A percentile compares a stretch with the other conserved stretches of the same genome.
These are phyloP conservation scores for Mythimna lalbum DNA, from an alignment of 2,888 invertebrate genomes.

Conservation along the genomic window DNA sequence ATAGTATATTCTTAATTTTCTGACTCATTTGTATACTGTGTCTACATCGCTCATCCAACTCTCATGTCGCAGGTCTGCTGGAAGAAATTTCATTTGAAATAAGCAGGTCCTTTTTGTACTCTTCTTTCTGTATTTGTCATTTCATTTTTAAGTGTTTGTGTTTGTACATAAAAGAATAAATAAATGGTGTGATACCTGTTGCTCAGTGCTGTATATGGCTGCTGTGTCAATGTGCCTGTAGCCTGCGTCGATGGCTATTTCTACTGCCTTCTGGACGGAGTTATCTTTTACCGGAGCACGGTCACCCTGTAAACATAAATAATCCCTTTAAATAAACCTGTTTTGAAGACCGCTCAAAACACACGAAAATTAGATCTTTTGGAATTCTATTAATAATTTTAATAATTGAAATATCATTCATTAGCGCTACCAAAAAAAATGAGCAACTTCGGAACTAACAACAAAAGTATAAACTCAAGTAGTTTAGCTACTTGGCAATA, in stretches of 20 bases:
- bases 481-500: slow-evolving; percentile 33
- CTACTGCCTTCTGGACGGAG: slow-evolving; percentile 86
- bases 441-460: not conserved
- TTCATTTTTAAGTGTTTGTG: too few relatives aligned
- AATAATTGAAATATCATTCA: too few relatives aligned
- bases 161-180: too few relatives aligned
- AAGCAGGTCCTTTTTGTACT: too few relatives aligned
- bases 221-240: slow-evolving; percentile 93
- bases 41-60: too few relatives aligned
- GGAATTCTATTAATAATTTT: too few relatives aligned
- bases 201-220: slow-evolving; percentile 89
- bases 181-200: slow-evolving; percentile 79
- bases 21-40: too few relatives aligned
- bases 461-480: not conserved
- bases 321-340: not conserved
- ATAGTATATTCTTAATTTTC: too few relatives aligned
- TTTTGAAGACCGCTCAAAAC: not conserved
- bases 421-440: not conserved
- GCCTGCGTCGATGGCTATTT: slow-evolving; percentile 91
- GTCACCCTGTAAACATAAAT: slow-evolving; percentile 53
- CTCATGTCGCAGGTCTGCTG: too few relatives aligned
- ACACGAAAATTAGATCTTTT: not conserved
- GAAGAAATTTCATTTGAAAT: too few relatives aligned
- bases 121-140: too few relatives aligned
- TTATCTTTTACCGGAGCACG: slow-evolving; percentile 56